Evolutionary conservation across 2,888 invertebrate genomes (phyloP).

Genomic region (Lasioglossum calceatum): DNA sequence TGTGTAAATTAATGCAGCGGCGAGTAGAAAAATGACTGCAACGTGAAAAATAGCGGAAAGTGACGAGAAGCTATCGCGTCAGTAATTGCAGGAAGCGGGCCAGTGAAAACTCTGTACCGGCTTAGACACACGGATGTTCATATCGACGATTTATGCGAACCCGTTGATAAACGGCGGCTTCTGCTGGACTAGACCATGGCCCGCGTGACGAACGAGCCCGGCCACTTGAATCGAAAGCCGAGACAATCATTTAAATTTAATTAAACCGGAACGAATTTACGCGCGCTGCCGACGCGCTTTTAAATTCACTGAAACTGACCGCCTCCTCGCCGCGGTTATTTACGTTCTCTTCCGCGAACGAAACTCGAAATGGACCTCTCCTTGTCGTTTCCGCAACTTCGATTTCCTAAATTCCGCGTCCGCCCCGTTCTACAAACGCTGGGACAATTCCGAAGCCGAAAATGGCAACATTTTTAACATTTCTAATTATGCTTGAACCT

Average conservation of each 20-base stretch:
- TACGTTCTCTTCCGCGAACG: conserved; percentile 32
- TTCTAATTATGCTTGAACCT: background rate
- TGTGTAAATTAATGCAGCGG: background rate
- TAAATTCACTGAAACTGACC: conserved; percentile 48
- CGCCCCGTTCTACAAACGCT: background rate
- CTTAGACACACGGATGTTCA: conserved; percentile 53
- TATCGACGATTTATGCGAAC: conserved; percentile 65
- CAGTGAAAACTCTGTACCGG: conserved; percentile 41
- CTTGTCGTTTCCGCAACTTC: background rate
- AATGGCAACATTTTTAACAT: background rate
- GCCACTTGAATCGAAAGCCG: conserved; percentile 61
- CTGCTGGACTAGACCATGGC: conserved; percentile 46
- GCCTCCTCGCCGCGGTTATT: conserved; percentile 51
- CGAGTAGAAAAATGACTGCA: background rate
- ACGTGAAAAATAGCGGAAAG: background rate
- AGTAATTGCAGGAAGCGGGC: conserved; percentile 58
- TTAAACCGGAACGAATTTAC: conserved; percentile 63
- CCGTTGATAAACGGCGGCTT: conserved; percentile 60
- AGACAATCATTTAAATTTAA: conserved; percentile 66
- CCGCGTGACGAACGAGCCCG: conserved; percentile 57
- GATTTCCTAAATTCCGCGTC: background rate
- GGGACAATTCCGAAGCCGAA: background rate
- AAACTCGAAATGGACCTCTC: background rate
- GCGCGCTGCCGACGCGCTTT: conserved; percentile 50
- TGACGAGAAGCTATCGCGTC: conserved; percentile 31